These are phyloP conservation scores for Mus spretus DNA, from an alignment of 2,797 vertebrate genomes.

Conservation along the genomic window DNA sequence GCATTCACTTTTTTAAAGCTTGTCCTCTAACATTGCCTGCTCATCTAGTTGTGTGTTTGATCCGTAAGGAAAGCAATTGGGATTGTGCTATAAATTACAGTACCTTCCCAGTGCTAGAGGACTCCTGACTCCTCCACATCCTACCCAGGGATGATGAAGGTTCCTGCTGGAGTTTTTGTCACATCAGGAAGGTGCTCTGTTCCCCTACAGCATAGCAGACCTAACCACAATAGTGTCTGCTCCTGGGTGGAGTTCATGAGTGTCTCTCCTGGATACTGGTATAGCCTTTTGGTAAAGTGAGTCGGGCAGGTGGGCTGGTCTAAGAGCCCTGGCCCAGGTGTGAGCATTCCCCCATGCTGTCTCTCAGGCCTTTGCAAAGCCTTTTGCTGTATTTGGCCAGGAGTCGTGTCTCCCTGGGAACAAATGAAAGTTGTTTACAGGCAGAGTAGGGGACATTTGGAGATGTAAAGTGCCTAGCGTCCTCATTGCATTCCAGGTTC, in stretches of 20 bases:
- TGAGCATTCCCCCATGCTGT: not conserved
- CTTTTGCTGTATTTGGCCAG: not conserved
- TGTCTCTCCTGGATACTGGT: not conserved
- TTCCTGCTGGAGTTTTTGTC: not conserved
- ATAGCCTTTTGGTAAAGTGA: not conserved
- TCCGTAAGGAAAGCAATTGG: not conserved
- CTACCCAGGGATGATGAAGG: not conserved
- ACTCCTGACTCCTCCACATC: not conserved
- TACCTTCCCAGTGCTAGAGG: not conserved
- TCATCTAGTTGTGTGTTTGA: not conserved
- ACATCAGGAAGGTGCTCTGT: not conserved
- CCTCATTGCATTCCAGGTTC: not conserved
- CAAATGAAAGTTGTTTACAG: constrained; percentile 12
- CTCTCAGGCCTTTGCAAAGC: not conserved
- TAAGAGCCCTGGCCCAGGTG: not conserved
- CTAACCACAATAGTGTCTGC: not conserved
- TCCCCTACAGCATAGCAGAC: not conserved
- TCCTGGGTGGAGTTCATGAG: not conserved
- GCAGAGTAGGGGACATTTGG: not conserved
- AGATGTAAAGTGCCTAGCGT: constrained; percentile 10
- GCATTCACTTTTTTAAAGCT: not conserved
- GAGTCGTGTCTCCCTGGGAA: constrained; percentile 10
- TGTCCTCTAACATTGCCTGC: not conserved
- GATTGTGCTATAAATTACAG: not conserved
- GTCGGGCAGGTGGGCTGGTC: not conserved